phyloP scores from a whole-genome alignment of 2,888 invertebrate species.

The Melanostoma mellinum region DNA sequence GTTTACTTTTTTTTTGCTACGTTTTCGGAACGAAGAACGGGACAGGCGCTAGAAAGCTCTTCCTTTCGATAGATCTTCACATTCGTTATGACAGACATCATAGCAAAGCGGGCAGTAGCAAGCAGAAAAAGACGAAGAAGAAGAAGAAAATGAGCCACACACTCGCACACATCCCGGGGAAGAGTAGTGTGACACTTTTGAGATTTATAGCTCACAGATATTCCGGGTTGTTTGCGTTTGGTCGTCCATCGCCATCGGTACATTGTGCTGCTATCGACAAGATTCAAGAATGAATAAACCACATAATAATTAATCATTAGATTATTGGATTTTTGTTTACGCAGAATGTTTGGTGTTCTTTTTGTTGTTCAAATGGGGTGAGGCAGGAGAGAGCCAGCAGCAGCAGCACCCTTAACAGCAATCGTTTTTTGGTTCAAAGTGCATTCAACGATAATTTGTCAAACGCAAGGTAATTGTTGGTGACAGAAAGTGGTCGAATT shows the following conservation, averaged over 20 bases:
- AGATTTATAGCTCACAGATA: constrained; percentile 67
- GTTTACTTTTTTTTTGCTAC: not conserved
- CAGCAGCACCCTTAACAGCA: constrained; percentile 16
- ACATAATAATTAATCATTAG: constrained; percentile 68
- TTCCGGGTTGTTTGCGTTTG: constrained; percentile 56
- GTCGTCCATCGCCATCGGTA: not conserved
- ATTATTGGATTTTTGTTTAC: constrained; percentile 69
- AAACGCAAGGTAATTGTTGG: constrained; percentile 33
- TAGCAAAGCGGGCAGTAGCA: constrained; percentile 73
- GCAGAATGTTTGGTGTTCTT: constrained; percentile 12
- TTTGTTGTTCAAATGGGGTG: not conserved
- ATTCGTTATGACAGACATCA: constrained; percentile 80
- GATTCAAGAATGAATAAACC: constrained; percentile 64
- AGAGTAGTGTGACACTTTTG: constrained; percentile 64
- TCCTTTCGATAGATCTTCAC: constrained; percentile 75
- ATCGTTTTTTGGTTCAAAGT: constrained; percentile 46
- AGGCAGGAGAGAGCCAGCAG: too few relatives aligned
- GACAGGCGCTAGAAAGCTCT: constrained; percentile 18
- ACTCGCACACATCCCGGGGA: constrained; percentile 32
- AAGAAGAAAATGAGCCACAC: constrained; percentile 1
- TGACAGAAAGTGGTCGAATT: constrained; percentile 21
- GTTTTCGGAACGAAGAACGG: constrained; percentile 7
- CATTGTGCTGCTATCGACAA: constrained; percentile 53
- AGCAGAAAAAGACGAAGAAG: constrained; percentile 71
- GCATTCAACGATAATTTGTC: constrained; percentile 43